Conservation (phyloP, 2,888 invertebrate species). For the Drosophila maculinotata region DNA sequence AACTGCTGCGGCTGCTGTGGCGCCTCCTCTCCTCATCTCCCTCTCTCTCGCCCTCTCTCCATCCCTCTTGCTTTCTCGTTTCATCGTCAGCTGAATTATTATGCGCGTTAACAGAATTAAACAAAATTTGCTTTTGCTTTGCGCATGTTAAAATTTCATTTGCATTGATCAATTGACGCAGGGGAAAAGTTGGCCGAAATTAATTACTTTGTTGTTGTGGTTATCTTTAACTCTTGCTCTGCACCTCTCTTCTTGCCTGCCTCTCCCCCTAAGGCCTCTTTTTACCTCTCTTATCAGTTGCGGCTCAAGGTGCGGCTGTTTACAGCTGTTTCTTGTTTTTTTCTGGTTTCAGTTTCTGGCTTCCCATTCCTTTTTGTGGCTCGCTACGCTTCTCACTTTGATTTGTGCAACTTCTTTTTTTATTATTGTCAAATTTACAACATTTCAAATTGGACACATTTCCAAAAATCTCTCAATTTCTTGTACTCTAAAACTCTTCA, state of each 20-base stretch:
- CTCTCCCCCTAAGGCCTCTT: neutral
- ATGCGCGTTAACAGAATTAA: conserved; percentile 58
- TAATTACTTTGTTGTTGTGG: conserved; percentile 62
- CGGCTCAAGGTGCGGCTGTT: conserved; percentile 26
- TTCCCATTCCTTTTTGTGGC: neutral
- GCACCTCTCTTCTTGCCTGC: too few relatives aligned
- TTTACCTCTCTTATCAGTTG: conserved; percentile 9
- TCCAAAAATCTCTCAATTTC: conserved; percentile 18
- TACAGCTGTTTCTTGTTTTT: too few relatives aligned
- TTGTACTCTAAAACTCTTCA: neutral
- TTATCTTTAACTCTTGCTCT: conserved; percentile 9
- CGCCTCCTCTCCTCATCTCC: conserved; percentile 38
- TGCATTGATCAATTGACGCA: conserved; percentile 62
- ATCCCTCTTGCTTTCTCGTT: neutral
- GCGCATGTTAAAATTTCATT: conserved; percentile 64
- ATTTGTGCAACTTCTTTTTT: conserved; percentile 39
- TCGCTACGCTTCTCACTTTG: conserved; percentile 48
- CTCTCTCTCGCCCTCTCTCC: conserved; percentile 3
- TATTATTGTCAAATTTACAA: conserved; percentile 28
- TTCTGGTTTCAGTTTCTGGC: conserved; percentile 2
- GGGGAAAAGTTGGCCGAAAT: conserved; percentile 49
- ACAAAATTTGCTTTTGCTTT: conserved; percentile 32
- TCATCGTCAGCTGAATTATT: conserved; percentile 54
- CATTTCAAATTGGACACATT: conserved; percentile 20
- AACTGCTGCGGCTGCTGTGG: conserved; percentile 51